These are phyloP conservation scores for Aporophyla lueneburgensis DNA, from an alignment of 2,888 invertebrate species.

Conservation along the genomic window DNA sequence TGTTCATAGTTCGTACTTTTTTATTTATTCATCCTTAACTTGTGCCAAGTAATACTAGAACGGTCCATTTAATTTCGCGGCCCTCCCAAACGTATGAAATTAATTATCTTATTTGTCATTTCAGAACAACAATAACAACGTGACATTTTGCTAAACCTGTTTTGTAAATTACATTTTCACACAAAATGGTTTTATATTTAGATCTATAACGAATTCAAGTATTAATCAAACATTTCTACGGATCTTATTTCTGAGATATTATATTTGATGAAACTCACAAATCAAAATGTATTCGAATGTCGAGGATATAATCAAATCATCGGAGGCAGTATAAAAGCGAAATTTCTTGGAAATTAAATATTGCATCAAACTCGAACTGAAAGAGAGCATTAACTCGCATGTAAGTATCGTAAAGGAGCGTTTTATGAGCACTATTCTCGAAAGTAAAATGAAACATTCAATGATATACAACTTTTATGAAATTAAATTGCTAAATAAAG, in stretches of 20 bases:
- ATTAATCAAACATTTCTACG: conserved; percentile 8
- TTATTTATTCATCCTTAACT: conserved; percentile 59
- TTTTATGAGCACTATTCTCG: conserved; percentile 30
- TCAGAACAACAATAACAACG: conserved; percentile 34
- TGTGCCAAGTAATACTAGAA: conserved; percentile 47
- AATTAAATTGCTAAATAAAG: conserved; percentile 9
- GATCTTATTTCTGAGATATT: conserved; percentile 1
- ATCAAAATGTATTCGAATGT: conserved; percentile 27
- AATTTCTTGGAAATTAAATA: conserved; percentile 28
- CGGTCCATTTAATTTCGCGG: conserved; percentile 34
- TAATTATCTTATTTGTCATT: conserved; percentile 49
- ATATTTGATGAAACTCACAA: conserved; percentile 11
- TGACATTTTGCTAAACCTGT: conserved; percentile 18
- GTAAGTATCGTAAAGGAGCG: conserved; percentile 27
- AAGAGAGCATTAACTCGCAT: conserved; percentile 15
- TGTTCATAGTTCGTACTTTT: conserved; percentile 67
- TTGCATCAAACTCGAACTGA: neutral
- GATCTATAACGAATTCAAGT: neutral
- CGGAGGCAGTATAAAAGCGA: neutral
- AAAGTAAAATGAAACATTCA: conserved; percentile 34
- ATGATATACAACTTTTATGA: conserved; percentile 18
- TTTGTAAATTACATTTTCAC: neutral
- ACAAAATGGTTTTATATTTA: conserved; percentile 22
- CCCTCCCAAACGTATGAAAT: conserved; percentile 40
- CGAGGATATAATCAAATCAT: conserved; percentile 34